Percentiles rank a stretch among this genome's conserved stretches.
These are phyloP conservation scores for Pygocentrus nattereri DNA, from an alignment of 2,797 vertebrate species.

Conservation along the genomic window DNA sequence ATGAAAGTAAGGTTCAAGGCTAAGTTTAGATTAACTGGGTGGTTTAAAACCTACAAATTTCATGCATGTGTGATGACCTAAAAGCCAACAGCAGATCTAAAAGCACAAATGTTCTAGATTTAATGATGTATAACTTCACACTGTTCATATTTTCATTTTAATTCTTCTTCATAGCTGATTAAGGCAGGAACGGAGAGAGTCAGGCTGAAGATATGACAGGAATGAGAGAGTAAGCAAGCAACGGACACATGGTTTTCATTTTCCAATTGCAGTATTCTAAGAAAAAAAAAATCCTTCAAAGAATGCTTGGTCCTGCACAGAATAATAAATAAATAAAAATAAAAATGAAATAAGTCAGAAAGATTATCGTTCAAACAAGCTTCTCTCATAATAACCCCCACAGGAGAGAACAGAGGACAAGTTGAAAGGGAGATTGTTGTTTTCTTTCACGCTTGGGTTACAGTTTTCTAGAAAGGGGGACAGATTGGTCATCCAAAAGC, in stretches of 20 bases:
- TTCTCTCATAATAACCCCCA: background rate
- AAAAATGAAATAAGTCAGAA: background rate
- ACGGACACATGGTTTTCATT: conserved; percentile 66
- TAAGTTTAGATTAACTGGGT: background rate
- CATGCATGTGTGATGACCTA: background rate
- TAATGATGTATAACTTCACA: background rate
- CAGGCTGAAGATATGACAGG: conserved; percentile 60
- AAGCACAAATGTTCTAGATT: background rate
- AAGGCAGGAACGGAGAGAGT: conserved; percentile 44
- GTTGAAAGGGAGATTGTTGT: background rate
- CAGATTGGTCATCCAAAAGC: conserved; percentile 34
- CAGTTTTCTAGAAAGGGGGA: background rate
- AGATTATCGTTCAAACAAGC: background rate
- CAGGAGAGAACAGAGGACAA: background rate
- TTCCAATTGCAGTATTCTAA: conserved; percentile 40
- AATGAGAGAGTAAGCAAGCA: conserved; percentile 36
- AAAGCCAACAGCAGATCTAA: background rate
- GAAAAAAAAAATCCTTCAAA: background rate
- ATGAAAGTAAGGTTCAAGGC: too few relatives aligned
- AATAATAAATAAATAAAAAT: background rate
- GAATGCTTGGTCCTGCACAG: background rate
- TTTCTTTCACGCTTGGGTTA: background rate
- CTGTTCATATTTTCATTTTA: conserved; percentile 14
- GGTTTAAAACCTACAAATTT: background rate
- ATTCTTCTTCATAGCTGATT: background rate